Percentiles rank a stretch among this genome's conserved stretches.
Evolutionary conservation across 2,888 invertebrate species (phyloP).

Genomic region (Rhamphomyia laevipes): DNA sequence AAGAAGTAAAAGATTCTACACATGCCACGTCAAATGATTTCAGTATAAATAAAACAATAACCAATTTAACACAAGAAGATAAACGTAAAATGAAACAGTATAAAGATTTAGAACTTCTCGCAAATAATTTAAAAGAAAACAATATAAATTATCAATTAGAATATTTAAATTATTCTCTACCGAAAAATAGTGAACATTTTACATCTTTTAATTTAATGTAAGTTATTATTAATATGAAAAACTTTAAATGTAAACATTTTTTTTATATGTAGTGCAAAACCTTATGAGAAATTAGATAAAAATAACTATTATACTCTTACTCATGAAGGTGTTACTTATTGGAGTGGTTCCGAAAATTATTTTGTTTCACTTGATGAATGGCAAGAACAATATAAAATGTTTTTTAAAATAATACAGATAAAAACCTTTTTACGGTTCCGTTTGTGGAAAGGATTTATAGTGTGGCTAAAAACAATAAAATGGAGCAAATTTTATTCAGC

Average conservation of each 20-base stretch:
- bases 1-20: too few relatives aligned
- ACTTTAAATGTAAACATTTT: not conserved
- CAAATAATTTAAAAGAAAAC: too few relatives aligned
- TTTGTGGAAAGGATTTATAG: slow-evolving; percentile 68
- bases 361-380: slow-evolving; percentile 68
- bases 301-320: slow-evolving; percentile 72
- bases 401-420: slow-evolving; percentile 62
- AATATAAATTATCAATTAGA: slow-evolving; percentile 40
- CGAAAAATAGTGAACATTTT: slow-evolving; percentile 58
- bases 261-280: slow-evolving; percentile 50
- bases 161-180: slow-evolving; percentile 64
- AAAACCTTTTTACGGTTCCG: slow-evolving; percentile 56
- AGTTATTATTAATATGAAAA: slow-evolving; percentile 20
- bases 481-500: slow-evolving; percentile 54
- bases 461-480: slow-evolving; percentile 64
- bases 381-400: slow-evolving; percentile 74
- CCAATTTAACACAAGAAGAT: too few relatives aligned
- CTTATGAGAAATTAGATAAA: slow-evolving; percentile 56
- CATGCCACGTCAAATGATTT: too few relatives aligned
- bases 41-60: too few relatives aligned
- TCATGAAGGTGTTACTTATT: slow-evolving; percentile 68
- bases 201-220: slow-evolving; percentile 65
- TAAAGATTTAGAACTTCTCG: too few relatives aligned
- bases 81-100: too few relatives aligned
- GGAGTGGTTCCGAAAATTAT: slow-evolving; percentile 55